Percentiles rank a stretch among this genome's conserved stretches.
Evolutionary conservation across 2,113 vertebrate genomes (phyloP).

Genomic region (Cervus canadensis): DNA sequence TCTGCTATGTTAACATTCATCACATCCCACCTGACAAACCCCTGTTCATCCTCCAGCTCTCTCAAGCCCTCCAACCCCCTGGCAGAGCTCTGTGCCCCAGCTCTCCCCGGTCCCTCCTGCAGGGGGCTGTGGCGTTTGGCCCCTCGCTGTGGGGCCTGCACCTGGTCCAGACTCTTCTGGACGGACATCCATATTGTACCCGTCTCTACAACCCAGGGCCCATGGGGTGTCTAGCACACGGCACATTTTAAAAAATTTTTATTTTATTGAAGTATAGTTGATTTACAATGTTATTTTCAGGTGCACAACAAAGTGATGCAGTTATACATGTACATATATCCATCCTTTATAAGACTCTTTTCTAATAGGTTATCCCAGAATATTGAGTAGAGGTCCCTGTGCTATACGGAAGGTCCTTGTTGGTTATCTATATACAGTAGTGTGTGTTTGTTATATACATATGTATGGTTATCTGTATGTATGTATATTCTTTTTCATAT

Average conservation of each 20-base stretch:
- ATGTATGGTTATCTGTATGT: neutral
- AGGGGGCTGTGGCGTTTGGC: rapidly evolving
- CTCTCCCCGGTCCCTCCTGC: rapidly evolving
- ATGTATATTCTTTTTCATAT: neutral
- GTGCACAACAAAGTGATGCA: neutral
- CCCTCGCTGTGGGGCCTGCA: neutral
- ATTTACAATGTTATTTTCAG: neutral
- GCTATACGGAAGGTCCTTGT: neutral
- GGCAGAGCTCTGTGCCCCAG: neutral
- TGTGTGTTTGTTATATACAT: neutral
- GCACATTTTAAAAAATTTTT: neutral
- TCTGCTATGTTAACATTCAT: neutral
- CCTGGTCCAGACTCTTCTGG: neutral
- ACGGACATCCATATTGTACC: neutral
- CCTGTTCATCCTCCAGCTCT: neutral
- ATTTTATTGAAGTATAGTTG: neutral
- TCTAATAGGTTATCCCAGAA: neutral
- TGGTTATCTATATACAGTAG: neutral
- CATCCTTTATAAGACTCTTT: neutral
- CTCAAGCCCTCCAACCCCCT: neutral
- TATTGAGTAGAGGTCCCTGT: neutral
- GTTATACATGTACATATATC: neutral
- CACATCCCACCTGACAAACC: neutral
- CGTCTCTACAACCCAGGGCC: neutral
- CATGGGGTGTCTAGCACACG: neutral